Conservation (phyloP, 2,113 vertebrate genomes). For the Centropus unirufus region DNA sequence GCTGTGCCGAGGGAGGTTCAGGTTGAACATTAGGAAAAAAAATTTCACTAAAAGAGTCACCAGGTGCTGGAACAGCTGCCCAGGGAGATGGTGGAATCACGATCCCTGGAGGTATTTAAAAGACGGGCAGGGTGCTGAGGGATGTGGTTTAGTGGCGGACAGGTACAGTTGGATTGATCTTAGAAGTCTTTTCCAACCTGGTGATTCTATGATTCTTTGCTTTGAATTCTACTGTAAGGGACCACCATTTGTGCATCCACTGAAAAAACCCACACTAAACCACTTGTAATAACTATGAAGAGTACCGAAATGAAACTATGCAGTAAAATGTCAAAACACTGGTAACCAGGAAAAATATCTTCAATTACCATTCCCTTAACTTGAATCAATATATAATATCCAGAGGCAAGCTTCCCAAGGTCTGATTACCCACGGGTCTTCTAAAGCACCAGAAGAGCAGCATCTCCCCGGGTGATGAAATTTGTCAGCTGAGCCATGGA, state of each 20-base stretch:
- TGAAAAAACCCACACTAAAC: not conserved
- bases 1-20: too few relatives aligned
- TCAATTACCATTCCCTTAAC: not conserved
- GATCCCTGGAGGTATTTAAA: too few relatives aligned
- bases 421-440: not conserved
- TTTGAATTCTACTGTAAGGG: not conserved
- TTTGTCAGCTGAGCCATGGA: accelerated
- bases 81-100: too few relatives aligned
- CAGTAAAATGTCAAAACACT: not conserved
- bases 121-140: too few relatives aligned
- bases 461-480: not conserved
- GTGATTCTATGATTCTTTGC: not conserved
- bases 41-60: too few relatives aligned
- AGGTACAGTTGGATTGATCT: too few relatives aligned
- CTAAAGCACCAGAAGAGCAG: not conserved
- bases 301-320: not conserved
- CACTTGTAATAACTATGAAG: not conserved
- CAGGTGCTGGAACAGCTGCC: too few relatives aligned
- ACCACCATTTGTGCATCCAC: not conserved
- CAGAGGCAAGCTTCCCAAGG: not conserved
- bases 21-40: too few relatives aligned
- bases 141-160: too few relatives aligned
- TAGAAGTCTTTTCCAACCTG: too few relatives aligned
- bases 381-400: not conserved
- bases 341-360: not conserved